Percentiles rank a stretch among this genome's conserved stretches.
phyloP scores from a whole-genome alignment of 1,140 invertebrate genomes.

The Oncopeltus fasciatus region DNA sequence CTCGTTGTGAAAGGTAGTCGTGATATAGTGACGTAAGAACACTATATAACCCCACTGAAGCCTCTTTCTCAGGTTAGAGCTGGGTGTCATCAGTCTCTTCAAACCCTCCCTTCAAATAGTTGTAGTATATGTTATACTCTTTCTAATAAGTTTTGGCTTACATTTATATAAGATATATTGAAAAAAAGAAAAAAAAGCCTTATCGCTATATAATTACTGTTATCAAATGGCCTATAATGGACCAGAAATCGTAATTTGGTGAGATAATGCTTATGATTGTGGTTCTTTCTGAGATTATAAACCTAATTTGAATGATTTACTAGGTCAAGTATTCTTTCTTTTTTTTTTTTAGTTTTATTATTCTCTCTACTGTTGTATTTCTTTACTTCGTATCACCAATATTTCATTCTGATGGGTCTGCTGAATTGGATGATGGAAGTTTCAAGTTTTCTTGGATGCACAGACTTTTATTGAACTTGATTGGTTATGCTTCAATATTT shows the following conservation, averaged over 20 bases:
- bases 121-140: too few relatives aligned
- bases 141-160: too few relatives aligned
- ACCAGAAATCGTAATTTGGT: conserved; percentile 14
- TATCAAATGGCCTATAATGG: conserved; percentile 8
- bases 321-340: not conserved
- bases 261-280: not conserved
- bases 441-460: conserved; percentile 54
- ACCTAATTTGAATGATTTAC: not conserved
- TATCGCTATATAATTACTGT: not conserved
- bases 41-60: too few relatives aligned
- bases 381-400: conserved; percentile 9
- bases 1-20: too few relatives aligned
- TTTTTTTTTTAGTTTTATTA: conserved; percentile 9
- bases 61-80: too few relatives aligned
- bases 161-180: too few relatives aligned
- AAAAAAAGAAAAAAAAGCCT: too few relatives aligned
- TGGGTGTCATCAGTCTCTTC: too few relatives aligned
- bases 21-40: too few relatives aligned
- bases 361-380: conserved; percentile 8
- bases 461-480: conserved; percentile 58
- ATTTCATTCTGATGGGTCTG: not conserved
- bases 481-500: conserved; percentile 79
- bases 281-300: not conserved
- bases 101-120: too few relatives aligned
- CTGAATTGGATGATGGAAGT: not conserved